Base-by-base conservation (phyloP, 2,888 invertebrate genomes). In the Allolobophora icterica region DNA sequence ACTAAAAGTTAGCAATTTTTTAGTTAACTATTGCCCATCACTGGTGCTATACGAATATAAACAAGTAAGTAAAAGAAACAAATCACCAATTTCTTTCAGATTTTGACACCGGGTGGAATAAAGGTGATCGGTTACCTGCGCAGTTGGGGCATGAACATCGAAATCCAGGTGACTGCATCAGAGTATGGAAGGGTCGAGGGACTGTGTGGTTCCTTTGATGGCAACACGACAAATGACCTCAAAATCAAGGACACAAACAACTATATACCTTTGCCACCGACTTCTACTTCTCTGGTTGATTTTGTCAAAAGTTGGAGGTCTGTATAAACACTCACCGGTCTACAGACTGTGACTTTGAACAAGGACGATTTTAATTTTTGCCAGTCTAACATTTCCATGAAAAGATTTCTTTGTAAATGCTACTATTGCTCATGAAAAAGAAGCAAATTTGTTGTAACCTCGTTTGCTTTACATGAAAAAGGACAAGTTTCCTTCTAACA, bases 121-220 rank as follows among this genome's bases (percentile, higher is more conserved):
- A 71, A n/a, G 71, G 71, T 71, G 71, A 8, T 71, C n/a, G 71
- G 71, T 11, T n/a, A 71, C 71, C 30, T 71, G 1, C 71, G 30
- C n/a, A 71, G 71, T n/a, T 71, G 71, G 71, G 71, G 71, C 71
- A 71, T 71, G 71, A n/a, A 71, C 71, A 71, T 71, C n/a, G 71
- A 30, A n/a, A 71, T 71, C 71, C 71, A 71, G 0, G 71, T 71
- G 11, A 71, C 71, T 71, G 71, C 71, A 2, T 71, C 71, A 4
- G 71, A 71, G 30, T 71, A 30, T n/a, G 71, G 71, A 30, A 71
- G 71, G 11, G 71, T 71, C 30, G 71, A 71, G 71, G 71, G 71
- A 71, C n/a, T 71, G 71, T 71, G 71, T n/a, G 71, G 71, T 71
- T 71, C 71, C 71, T 71, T 71, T n/a, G 71, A 71, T n/a, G 71